Conservation (phyloP, 2,113 vertebrate genomes). For the Turdus rufiventris region DNA sequence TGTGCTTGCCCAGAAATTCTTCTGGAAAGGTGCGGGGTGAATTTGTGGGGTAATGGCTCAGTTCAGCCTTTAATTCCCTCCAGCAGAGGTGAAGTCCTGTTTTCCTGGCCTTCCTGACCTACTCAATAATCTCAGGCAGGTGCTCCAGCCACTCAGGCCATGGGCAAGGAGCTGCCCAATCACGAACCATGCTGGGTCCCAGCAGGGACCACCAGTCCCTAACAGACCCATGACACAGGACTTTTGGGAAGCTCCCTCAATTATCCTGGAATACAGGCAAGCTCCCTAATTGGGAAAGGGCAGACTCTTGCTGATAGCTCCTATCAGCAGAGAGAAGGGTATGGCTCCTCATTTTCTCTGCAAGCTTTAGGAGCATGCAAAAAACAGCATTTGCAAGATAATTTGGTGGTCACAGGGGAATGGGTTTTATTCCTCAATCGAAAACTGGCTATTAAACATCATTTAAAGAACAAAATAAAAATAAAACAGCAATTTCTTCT, state of each 20-base stretch:
- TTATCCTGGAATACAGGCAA: neutral
- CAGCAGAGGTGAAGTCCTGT: neutral
- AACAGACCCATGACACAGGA: neutral
- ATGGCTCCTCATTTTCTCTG: neutral
- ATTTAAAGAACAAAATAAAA: conserved; percentile 64
- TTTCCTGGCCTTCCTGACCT: neutral
- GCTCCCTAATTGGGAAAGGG: neutral
- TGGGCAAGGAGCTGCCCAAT: neutral
- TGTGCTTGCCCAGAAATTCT: neutral
- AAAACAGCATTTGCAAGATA: neutral
- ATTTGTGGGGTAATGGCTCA: neutral
- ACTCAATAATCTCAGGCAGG: fast-evolving
- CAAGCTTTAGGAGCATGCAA: neutral
- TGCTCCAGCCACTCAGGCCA: neutral
- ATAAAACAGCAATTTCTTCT: conserved; percentile 52
- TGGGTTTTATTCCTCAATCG: conserved; percentile 40
- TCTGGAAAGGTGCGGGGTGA: neutral
- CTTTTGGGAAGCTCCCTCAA: neutral
- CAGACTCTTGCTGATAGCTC: neutral
- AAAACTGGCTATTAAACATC: conserved; percentile 55
- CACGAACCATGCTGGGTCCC: neutral
- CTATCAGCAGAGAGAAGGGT: neutral
- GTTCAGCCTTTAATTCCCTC: neutral
- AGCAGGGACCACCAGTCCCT: neutral
- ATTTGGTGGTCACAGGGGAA: conserved; percentile 50